Evolutionary conservation across 2,113 vertebrate genomes (phyloP), one percentile per base, ranked within the genome.

Genomic region (Aviceda subcristata): DNA sequence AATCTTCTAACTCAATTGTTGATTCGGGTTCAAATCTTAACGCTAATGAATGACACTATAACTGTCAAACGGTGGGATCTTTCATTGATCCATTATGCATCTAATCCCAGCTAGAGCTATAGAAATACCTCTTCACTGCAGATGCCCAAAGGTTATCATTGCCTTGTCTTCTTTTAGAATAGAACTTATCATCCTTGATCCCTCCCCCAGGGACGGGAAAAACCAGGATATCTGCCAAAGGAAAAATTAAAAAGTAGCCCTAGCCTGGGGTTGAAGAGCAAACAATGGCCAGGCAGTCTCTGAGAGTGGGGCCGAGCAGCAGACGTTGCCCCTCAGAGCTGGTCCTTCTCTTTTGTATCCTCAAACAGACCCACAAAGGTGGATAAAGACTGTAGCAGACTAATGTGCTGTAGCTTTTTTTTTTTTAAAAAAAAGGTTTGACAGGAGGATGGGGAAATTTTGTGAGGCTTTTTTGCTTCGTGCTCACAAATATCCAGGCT

Each of bases 21-120:
- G 94, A 88, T 95, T 80, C 78, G 53, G 41, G 81, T 90, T 96
- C 81, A 94, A 93, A 95, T 88, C 92, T 94, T 92, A 86, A 72
- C n/a, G 0, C 77, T 96, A 95, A 96, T 73, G 91, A 96, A 94
- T 86, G 87, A 79, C 9, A 10, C 89, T 91, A 24, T 86, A 91
- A 59, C 75, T 0, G 3, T 71, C 87, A 73, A 79, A 66, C 1
- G 6, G 78, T 89, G 77, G 66, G 84, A 92, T 89, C 62, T 57
- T 82, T 57, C 94, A 87, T 69, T 95, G 92, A 92, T 96, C 91
- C 81, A 79, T 96, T 95, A 71, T 92, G 82, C 63, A 51, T 51
- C 82, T 96, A 96, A 92, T 96, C 94, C 87, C 71, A 69, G 77
- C 85, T 29, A 83, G 87, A 45, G 57, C 93, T 90, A 46, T n/a